Conservation (phyloP, 2,113 vertebrate genomes). For the Vicugna pacos region DNA sequence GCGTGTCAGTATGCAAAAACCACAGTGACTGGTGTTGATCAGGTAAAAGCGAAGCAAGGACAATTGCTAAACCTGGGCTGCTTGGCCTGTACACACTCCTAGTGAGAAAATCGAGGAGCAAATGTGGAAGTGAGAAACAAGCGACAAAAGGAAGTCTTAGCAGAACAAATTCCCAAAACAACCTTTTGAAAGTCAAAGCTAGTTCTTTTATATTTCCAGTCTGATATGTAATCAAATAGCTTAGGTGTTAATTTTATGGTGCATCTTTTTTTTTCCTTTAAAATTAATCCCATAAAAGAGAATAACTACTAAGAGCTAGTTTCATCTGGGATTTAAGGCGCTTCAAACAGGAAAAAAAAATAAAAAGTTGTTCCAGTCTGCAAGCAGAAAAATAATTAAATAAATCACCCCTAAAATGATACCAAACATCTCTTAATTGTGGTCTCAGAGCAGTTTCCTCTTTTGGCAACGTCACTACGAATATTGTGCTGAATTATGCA, state of each 20-base stretch:
- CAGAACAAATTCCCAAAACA: constrained; percentile 11
- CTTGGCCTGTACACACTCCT: background rate
- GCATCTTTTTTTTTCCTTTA: constrained; percentile 47
- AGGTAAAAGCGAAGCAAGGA: constrained; percentile 28
- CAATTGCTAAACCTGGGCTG: constrained; percentile 36
- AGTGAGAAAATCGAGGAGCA: background rate
- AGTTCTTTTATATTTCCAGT: constrained; percentile 27
- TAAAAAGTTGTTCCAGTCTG: constrained; percentile 28
- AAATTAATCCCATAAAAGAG: constrained; percentile 72
- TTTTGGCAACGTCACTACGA: background rate
- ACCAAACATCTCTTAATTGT: constrained; percentile 32
- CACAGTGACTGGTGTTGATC: background rate
- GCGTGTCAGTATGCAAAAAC: background rate
- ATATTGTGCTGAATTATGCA: constrained; percentile 24
- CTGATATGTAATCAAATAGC: constrained; percentile 66
- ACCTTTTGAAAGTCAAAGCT: constrained; percentile 48
- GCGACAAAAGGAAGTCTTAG: background rate
- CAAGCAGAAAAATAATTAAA: background rate
- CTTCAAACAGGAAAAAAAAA: constrained; percentile 59
- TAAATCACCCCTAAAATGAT: constrained; percentile 5
- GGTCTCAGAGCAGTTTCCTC: constrained; percentile 16
- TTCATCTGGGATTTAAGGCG: constrained; percentile 66
- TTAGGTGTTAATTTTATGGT: constrained; percentile 60
- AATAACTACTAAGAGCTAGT: constrained; percentile 57
- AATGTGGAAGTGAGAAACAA: background rate